Evolutionary conservation across 2,888 invertebrate genomes (phyloP), one percentile per base, ranked within the genome.

Genomic region (Netelia melanura): DNA sequence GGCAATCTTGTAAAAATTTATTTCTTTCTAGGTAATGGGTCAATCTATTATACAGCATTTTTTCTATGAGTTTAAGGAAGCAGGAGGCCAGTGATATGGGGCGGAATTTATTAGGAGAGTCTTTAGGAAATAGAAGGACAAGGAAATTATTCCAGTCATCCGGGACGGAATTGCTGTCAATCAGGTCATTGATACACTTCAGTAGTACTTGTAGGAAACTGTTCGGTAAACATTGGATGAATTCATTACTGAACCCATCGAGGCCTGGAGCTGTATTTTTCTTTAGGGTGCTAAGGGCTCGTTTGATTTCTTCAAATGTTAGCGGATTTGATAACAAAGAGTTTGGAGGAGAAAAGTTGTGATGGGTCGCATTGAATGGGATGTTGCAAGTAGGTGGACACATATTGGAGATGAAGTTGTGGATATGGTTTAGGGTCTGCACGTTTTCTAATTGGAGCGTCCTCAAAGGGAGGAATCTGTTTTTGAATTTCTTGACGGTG

Each of bases 61-160:
- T 17, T 62, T 9, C 62, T 71, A 1, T 71, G n/a, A 79, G 54
- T 38, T 71, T 71, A 14, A 61, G 23, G 3, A 71, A 11, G 25
- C 71, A 71, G 8, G 71, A 62, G 8, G 71, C 79, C 3, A 71
- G 64, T 14, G 79, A 79, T 5, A 79, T 71, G 11, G 54, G 71
- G 11, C 79, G 56, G 11, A 79, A 67, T 38, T 62, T 61, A 9
- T 14, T 52, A 1, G 54, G 17, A 0, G 30, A 17, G 11, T 25
- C 3, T 71, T 79, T 79, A 5, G 79, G 71, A 3, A 79, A 52
- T 3, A 79, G 64, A 5, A 71, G 70, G 1, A 79, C n/a, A 1
- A 58, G 70, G 21, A 71, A 79, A 38, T 71, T 30, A 10, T 43
- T 79, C 71, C 71, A 79, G 1, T 58, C n/a, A 1, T 71, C 79